phyloP scores from a whole-genome alignment of 2,797 vertebrate species.

The Hydrocynus forskahlii region DNA sequence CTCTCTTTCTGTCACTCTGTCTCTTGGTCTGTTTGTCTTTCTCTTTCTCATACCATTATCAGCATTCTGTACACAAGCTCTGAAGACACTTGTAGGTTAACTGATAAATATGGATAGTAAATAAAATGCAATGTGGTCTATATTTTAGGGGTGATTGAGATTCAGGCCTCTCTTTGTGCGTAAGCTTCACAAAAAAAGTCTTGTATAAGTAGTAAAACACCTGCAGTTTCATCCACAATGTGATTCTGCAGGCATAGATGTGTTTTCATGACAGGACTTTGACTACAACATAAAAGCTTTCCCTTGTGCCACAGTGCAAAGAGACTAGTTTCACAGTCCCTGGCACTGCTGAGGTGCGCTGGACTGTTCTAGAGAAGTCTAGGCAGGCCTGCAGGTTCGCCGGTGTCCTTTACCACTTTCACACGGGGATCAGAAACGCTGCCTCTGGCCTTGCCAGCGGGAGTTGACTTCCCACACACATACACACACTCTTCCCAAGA shows the following conservation, averaged over 20 bases:
- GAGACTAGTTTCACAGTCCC: neutral
- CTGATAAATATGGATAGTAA: neutral
- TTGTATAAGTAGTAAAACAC: neutral
- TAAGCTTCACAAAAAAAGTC: neutral
- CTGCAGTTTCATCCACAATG: neutral
- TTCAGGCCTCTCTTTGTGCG: neutral
- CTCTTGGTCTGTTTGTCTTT: too few relatives aligned
- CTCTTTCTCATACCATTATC: neutral
- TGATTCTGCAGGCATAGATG: neutral
- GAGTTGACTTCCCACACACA: constrained; percentile 32
- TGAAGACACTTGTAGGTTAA: neutral
- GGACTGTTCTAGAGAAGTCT: constrained; percentile 59
- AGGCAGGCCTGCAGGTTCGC: constrained; percentile 38
- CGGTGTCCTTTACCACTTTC: constrained; percentile 66
- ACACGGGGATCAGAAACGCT: constrained; percentile 64
- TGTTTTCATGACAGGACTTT: neutral
- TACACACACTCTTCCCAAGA: neutral
- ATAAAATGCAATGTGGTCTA: neutral
- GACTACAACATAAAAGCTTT: neutral
- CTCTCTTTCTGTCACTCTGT: too few relatives aligned
- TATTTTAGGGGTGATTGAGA: neutral
- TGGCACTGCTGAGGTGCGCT: constrained; percentile 9
- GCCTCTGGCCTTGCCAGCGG: constrained; percentile 38
- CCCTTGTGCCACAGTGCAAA: neutral
- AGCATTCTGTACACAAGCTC: neutral